Percentiles rank a stretch among this genome's conserved stretches.
Conservation (phyloP, 2,888 invertebrate genomes). For the Thereva unica region DNA sequence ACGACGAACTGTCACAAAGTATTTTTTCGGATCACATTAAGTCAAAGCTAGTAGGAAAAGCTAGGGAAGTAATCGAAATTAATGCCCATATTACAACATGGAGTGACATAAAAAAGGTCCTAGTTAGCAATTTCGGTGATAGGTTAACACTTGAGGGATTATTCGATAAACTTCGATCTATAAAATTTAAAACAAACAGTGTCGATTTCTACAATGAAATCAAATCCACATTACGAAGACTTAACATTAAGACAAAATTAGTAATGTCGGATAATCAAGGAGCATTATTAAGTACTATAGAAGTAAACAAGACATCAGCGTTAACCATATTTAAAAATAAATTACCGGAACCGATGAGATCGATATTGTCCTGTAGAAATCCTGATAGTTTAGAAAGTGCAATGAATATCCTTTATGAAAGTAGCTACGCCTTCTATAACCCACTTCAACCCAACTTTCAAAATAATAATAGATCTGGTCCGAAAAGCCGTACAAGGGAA, state of each 20-base stretch:
- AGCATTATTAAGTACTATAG: too few species aligned
- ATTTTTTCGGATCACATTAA: slow-evolving; percentile 28
- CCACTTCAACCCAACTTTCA: background rate
- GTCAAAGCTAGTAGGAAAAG: slow-evolving; percentile 28
- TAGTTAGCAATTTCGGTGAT: slow-evolving; percentile 38
- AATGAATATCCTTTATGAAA: background rate
- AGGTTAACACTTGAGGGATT: slow-evolving; percentile 30
- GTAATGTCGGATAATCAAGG: too few species aligned
- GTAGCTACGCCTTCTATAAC: background rate
- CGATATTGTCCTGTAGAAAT: background rate
- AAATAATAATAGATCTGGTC: background rate
- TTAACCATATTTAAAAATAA: background rate
- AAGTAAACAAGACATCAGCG: background rate
- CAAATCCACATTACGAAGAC: background rate
- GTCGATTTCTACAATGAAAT: slow-evolving; percentile 21
- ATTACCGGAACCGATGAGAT: slow-evolving; percentile 8
- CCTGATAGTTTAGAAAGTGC: background rate
- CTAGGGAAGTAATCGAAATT: slow-evolving; percentile 32
- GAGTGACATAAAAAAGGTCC: slow-evolving; percentile 3
- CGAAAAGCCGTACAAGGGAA: background rate
- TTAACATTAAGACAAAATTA: background rate
- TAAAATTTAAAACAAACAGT: slow-evolving; percentile 28
- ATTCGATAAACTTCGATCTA: slow-evolving; percentile 27
- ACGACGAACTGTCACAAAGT: background rate
- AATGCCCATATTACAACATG: slow-evolving; percentile 12